phyloP scores from a whole-genome alignment of 2,797 vertebrate species.

The Avahi laniger region DNA sequence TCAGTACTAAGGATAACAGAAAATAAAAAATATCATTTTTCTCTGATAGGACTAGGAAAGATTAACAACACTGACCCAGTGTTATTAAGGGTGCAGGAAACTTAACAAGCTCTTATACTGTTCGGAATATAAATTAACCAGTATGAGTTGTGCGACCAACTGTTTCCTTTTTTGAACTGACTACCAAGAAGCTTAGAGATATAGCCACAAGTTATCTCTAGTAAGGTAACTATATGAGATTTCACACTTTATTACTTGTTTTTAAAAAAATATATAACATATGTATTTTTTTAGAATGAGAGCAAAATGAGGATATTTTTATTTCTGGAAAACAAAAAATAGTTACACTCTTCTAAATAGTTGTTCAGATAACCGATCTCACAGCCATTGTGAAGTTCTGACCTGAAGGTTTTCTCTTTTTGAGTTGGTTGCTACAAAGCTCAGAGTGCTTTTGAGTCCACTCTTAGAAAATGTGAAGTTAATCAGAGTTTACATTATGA shows the following conservation, averaged over 20 bases:
- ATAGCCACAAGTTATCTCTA: background rate
- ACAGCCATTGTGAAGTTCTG: background rate
- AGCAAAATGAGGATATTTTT: background rate
- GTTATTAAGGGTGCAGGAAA: background rate
- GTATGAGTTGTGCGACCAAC: background rate
- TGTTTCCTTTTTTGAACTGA: background rate
- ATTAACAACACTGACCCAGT: background rate
- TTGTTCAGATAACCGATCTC: background rate
- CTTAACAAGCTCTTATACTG: background rate
- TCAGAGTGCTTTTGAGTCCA: background rate
- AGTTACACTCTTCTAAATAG: background rate
- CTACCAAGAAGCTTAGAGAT: background rate
- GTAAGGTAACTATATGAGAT: background rate
- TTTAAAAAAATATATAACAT: background rate
- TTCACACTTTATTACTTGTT: background rate
- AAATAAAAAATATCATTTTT: constrained; percentile 1
- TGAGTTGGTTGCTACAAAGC: background rate
- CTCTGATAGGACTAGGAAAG: background rate
- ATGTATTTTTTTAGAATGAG: background rate
- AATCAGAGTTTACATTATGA: background rate
- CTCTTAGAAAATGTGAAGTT: background rate
- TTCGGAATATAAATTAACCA: background rate
- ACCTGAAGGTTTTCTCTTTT: background rate
- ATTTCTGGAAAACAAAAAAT: constrained; percentile 8
- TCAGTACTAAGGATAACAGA: background rate